Percentiles rank a stretch among this genome's conserved stretches.
Conservation (phyloP, 2,888 invertebrate genomes). For the Brachycybe producta region DNA sequence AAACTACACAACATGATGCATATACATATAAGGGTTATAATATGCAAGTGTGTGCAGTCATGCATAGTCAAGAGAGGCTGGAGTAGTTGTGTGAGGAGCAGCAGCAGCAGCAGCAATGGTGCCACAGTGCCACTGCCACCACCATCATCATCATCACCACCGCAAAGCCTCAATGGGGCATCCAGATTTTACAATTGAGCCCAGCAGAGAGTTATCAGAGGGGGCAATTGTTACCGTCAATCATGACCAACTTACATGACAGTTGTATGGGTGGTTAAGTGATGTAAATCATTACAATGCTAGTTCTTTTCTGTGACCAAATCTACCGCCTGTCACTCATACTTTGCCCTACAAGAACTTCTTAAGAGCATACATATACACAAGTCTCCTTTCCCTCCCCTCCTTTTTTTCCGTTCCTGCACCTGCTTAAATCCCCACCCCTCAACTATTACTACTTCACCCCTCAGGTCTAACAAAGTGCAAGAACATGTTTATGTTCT, state of each 20-base stretch:
- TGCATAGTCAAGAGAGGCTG: no score
- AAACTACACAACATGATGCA: no score
- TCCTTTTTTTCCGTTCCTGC: neutral
- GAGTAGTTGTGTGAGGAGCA: neutral
- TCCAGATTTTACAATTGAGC: neutral
- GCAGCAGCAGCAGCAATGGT: neutral
- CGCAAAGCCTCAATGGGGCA: slow-evolving; percentile 2
- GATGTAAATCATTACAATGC: slow-evolving; percentile 16
- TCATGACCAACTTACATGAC: slow-evolving; percentile 14
- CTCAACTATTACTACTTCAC: neutral
- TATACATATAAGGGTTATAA: no score
- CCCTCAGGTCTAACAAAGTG: neutral
- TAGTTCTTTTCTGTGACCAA: slow-evolving; percentile 15
- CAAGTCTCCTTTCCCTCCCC: neutral
- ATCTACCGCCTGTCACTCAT: slow-evolving; percentile 17
- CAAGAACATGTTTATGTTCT: neutral
- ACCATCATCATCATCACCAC: no score
- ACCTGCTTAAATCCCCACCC: neutral
- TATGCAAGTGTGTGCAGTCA: no score
- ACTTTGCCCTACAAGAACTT: slow-evolving; percentile 9
- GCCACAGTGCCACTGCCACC: neutral
- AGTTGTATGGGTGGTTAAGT: slow-evolving; percentile 18
- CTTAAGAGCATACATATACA: no score
- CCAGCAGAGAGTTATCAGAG: slow-evolving; percentile 10
- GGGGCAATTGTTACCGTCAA: slow-evolving; percentile 16